Evolutionary conservation across 2,113 vertebrate species (phyloP).

Genomic region (Myotis lucifugus): DNA sequence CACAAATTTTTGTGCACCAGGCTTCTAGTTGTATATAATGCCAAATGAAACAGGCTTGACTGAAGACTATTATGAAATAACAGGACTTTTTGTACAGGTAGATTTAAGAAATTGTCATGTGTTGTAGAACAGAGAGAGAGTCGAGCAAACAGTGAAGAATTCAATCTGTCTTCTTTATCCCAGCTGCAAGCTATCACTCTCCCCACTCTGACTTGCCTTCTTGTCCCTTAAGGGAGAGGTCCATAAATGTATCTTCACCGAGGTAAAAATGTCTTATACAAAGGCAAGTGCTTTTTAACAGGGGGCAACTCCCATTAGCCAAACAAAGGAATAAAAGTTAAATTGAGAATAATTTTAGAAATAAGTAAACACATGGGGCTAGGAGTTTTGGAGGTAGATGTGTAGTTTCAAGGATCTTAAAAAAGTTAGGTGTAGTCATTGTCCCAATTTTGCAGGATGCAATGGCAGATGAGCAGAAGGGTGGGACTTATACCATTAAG

Average conservation of each 20-base stretch:
- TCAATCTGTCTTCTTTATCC: background rate
- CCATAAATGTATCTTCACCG: background rate
- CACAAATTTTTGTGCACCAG: too few species aligned
- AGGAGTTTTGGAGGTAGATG: background rate
- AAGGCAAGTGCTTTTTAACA: background rate
- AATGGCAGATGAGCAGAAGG: background rate
- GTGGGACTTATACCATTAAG: background rate
- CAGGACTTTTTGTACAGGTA: background rate
- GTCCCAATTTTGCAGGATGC: background rate
- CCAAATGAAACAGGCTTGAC: conserved; percentile 10
- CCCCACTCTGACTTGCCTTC: background rate
- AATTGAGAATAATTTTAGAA: background rate
- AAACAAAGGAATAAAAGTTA: background rate
- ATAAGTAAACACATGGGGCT: background rate
- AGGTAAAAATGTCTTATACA: background rate
- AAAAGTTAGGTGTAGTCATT: background rate
- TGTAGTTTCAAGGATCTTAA: background rate
- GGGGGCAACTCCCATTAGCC: background rate
- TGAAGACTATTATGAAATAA: background rate
- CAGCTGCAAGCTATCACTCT: background rate
- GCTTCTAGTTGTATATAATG: background rate
- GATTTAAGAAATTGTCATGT: background rate
- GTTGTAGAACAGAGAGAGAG: background rate
- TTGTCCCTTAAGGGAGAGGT: background rate
- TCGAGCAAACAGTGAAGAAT: background rate